Conservation (phyloP, 2,888 invertebrate species). For the Andrena praecox region DNA sequence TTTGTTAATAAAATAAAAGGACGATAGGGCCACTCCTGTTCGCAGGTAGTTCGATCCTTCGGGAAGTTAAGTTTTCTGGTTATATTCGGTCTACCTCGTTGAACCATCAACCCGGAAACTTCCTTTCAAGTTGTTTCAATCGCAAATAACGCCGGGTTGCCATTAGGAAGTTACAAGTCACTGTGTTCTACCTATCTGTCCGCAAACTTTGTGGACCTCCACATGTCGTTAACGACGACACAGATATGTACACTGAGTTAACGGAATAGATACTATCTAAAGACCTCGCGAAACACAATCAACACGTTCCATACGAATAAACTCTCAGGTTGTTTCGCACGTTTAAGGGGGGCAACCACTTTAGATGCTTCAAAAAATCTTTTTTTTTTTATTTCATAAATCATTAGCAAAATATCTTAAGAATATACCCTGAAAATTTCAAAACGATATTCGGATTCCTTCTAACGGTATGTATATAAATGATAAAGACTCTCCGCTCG, state of each 20-base stretch:
- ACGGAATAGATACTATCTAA: not conserved
- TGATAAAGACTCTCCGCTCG: no score
- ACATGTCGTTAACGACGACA: conserved; percentile 4
- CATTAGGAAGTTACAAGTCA: conserved; percentile 26
- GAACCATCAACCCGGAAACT: conserved; percentile 20
- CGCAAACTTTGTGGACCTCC: not conserved
- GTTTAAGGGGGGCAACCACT: no score
- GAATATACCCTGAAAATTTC: no score
- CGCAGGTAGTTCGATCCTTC: conserved; percentile 10
- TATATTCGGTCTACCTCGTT: conserved; percentile 15
- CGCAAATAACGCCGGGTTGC: conserved; percentile 3
- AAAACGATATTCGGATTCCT: no score
- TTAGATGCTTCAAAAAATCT: no score
- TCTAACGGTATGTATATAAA: no score
- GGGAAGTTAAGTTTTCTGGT: conserved; percentile 13
- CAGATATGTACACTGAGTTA: not conserved
- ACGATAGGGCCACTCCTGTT: not conserved
- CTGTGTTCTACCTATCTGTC: not conserved
- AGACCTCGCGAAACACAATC: not conserved
- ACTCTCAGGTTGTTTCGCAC: no score
- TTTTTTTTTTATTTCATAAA: no score
- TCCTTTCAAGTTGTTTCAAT: conserved; percentile 4
- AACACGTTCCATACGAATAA: no score
- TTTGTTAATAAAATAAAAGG: conserved; percentile 31
- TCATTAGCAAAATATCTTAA: no score